Evolutionary conservation across 2,888 invertebrate genomes (phyloP).

Genomic region (Scaptodrosophila latifasciaeformis): DNA sequence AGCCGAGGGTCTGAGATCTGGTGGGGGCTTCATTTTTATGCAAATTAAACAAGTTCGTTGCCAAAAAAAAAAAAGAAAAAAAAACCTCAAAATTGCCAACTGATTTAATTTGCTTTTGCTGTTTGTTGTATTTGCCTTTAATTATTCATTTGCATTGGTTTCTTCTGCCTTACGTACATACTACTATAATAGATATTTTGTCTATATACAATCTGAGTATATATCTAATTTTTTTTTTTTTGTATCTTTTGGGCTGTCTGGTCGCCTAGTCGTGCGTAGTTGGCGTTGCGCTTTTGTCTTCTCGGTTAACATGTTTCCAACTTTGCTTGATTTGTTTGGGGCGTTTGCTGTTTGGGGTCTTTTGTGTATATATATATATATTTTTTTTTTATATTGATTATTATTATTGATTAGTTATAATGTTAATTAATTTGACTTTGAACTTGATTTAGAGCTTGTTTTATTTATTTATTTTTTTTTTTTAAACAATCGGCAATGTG

Average conservation of each 20-base stretch:
- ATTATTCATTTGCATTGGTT: conserved; percentile 29
- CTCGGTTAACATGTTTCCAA: too few relatives aligned
- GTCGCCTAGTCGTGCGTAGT: neutral
- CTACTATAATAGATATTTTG: neutral
- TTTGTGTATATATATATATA: too few relatives aligned
- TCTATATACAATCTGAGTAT: conserved; percentile 6
- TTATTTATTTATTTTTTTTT: too few relatives aligned
- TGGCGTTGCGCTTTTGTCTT: conserved; percentile 1
- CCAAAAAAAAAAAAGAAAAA: conserved; percentile 36
- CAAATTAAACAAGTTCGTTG: conserved; percentile 64
- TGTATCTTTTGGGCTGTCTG: neutral
- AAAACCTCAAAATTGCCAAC: conserved; percentile 33
- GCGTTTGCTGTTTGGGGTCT: conserved; percentile 21
- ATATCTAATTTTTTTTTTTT: conserved; percentile 6
- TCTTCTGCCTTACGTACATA: neutral
- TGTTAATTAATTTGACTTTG: conserved; percentile 65
- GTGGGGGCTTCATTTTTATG: conserved; percentile 40
- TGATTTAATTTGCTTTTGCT: conserved; percentile 32
- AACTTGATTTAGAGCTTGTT: conserved; percentile 64
- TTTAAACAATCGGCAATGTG: conserved; percentile 29
- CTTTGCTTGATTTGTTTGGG: neutral
- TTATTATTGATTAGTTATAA: conserved; percentile 52
- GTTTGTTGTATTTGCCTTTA: conserved; percentile 31
- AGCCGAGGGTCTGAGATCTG: conserved; percentile 1
- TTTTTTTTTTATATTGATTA: conserved; percentile 24